Evolutionary conservation across 2,113 vertebrate species (phyloP), one percentile per base, ranked within the genome.

Genomic region (Phasianus colchicus): DNA sequence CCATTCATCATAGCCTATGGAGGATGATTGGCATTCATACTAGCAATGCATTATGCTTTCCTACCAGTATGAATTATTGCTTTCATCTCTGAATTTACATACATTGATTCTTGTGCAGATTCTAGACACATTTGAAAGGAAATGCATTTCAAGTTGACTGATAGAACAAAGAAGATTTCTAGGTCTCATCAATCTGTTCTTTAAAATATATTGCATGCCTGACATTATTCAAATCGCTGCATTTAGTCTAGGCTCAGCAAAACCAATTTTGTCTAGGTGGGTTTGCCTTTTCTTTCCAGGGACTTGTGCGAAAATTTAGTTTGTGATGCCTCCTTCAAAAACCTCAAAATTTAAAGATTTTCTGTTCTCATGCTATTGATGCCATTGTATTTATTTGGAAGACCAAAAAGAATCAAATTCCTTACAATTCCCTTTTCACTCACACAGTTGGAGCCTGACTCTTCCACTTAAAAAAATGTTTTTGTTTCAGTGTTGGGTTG

Each of bases 81-180:
- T 93, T 97, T 95, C 75, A 88, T 90, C 83, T 90, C 79, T 81
- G 65, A 86, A 95, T 92, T 95, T 91, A 81, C 91, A 88, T 86
- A 83, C 70, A 91, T 47, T 81, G 76, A 69, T 88, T 69, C 80
- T 91, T 65, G 65, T 84, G 84, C 73, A 65, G 65, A 84, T 94
- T 91, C 85, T 89, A 95, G 85, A 87, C 47, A 71, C 32, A 43
- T 85, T 80, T 89, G 58, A 75, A 93, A 88, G 69, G 42, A 93
- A 95, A 80, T 87, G 25, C 50, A 42, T 91, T 95, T 91, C 1
- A 0, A 80, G 34, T 54, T 87, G 82, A 86, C 69, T 89, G 84
- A 73, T 54, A 82, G 75, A 91, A 95, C 40, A 93, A 91, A 84
- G 69, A 55, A 65, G 43, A 50, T 92, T 93, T 91, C 87, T 93